These are phyloP conservation scores for Anolis sagrei DNA, from an alignment of 2,113 vertebrate species.

Conservation along the genomic window DNA sequence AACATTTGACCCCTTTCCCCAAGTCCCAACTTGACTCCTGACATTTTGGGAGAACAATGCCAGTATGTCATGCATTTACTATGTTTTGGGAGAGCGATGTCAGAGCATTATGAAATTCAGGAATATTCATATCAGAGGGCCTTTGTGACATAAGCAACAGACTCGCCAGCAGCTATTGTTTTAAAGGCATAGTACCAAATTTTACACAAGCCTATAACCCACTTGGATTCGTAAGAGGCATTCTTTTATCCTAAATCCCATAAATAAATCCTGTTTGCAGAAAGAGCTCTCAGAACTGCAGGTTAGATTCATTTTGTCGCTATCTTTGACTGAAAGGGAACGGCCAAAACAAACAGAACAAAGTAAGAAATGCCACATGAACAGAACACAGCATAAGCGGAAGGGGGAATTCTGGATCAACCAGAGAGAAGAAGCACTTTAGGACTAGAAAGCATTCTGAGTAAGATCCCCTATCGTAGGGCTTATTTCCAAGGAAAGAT, in stretches of 20 bases:
- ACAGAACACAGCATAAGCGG: background rate
- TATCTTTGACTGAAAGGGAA: background rate
- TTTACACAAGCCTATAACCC: background rate
- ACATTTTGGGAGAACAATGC: too few relatives aligned
- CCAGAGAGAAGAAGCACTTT: background rate
- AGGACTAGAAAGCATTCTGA: too few relatives aligned
- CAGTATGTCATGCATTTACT: background rate
- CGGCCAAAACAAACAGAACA: background rate
- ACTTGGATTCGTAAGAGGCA: background rate
- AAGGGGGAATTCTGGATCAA: background rate
- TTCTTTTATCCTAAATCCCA: background rate
- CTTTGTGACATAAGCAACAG: constrained; percentile 18
- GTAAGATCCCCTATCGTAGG: too few relatives aligned
- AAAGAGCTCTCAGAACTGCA: background rate
- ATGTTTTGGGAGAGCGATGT: background rate
- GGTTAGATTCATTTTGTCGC: background rate
- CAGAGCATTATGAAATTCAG: background rate
- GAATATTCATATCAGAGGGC: background rate
- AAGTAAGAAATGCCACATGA: background rate
- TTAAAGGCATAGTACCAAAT: constrained; percentile 15
- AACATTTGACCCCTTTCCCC: background rate
- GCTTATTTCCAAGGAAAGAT: background rate
- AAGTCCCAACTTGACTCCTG: background rate
- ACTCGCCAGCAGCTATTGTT: background rate
- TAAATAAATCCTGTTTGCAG: background rate